Percentiles rank a stretch among this genome's conserved stretches.
phyloP scores from a whole-genome alignment of 2,797 vertebrate species.

The Glossophaga mutica region DNA sequence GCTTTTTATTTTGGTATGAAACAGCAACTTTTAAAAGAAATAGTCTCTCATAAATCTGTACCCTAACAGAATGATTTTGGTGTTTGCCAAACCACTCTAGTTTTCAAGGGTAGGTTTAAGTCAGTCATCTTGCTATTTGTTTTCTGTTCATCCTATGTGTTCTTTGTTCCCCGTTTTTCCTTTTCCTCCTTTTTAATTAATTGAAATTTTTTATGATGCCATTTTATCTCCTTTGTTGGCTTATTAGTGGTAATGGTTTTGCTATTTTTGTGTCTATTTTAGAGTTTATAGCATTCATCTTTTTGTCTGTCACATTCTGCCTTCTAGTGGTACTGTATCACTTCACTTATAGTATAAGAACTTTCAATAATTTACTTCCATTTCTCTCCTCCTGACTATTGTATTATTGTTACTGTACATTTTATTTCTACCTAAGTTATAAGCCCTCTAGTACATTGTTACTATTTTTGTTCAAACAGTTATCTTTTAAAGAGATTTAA shows the following conservation, averaged over 20 bases:
- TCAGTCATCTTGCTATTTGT: neutral
- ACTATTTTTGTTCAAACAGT: no score
- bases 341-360: neutral
- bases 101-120: constrained; percentile 23
- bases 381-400: neutral
- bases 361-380: neutral
- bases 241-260: neutral
- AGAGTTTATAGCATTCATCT: neutral
- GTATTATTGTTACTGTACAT: neutral
- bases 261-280: neutral
- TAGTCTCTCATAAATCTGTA: neutral
- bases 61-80: neutral
- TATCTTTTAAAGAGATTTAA: no score
- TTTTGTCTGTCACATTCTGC: neutral
- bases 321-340: neutral
- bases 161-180: neutral
- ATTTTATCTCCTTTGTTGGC: neutral
- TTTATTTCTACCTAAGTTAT: no score
- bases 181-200: neutral
- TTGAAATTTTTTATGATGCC: neutral
- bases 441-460: no score
- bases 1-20: neutral
- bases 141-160: neutral
- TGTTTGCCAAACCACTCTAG: neutral
- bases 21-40: neutral